Percentiles rank a stretch among this genome's conserved stretches.
Conservation (phyloP, 2,113 vertebrate species). For the Ptilonorhynchus violaceus region DNA sequence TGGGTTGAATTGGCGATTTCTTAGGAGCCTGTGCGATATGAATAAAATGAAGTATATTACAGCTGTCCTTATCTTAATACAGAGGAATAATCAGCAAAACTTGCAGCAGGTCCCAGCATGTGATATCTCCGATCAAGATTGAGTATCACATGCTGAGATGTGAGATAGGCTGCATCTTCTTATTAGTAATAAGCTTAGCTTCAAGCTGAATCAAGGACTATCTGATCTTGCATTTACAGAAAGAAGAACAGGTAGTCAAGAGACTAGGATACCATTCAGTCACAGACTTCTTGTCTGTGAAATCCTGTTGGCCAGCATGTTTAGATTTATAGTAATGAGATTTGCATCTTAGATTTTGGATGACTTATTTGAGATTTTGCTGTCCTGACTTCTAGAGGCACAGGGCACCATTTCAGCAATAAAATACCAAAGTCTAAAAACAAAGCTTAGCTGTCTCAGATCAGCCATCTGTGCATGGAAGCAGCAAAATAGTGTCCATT, state of each 20-base stretch:
- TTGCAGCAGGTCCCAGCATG: constrained; percentile 38
- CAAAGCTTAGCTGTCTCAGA: not conserved
- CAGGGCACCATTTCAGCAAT: not conserved
- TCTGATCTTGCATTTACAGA: not conserved
- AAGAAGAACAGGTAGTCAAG: not conserved
- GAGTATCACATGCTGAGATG: constrained; percentile 43
- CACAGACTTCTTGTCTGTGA: not conserved
- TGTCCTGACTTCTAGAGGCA: not conserved
- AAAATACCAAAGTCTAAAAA: not conserved
- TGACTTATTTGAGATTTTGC: not conserved
- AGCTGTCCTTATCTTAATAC: constrained; percentile 62
- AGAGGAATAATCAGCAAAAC: constrained; percentile 51
- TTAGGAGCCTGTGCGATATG: constrained; percentile 5
- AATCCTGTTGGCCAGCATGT: not conserved
- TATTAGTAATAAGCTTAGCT: constrained; percentile 29
- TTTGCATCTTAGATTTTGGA: not conserved
- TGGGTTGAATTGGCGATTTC: constrained; percentile 52
- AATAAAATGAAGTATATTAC: constrained; percentile 56
- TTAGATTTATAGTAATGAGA: not conserved
- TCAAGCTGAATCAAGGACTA: not conserved
- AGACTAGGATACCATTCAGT: not conserved
- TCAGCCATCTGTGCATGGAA: not conserved
- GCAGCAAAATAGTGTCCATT: not conserved
- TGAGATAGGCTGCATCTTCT: constrained; percentile 32
- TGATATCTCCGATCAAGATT: constrained; percentile 26